Evolutionary conservation across 2,113 vertebrate genomes (phyloP), one percentile per base, ranked within the genome.

Genomic region (Pollimyrus isidori): DNA sequence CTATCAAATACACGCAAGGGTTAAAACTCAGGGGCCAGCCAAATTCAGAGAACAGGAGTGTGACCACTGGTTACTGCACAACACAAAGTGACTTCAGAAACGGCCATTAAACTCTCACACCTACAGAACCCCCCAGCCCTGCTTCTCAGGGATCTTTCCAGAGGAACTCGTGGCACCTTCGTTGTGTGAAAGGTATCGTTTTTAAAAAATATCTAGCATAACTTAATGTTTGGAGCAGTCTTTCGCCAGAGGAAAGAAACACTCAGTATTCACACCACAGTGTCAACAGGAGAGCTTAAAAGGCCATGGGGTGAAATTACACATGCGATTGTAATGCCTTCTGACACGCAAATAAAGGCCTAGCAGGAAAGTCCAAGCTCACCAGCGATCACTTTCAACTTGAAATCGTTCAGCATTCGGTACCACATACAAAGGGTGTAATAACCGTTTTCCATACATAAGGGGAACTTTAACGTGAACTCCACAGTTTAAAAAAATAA

Each of bases 91-190:
- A 23, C 26, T 30, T 83, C 88, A 56, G 42, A 92, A 88, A 91
- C 88, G 86, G 89, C 88, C 7, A 92, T 91, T 92, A 93, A 92
- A 92, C 92, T 90, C 88, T 90, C 90, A 91, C 88, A 23, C 88
- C 21, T 0, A 65, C 62, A 30, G 62, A 69, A 30, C 10, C 62
- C 62, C 58, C 62, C 35, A 80, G 73, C 73, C 17, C 73, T 7
- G n/a, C 30, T 19, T 42, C 17, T 0, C 30, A 3, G 73, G 13
- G 4, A 42, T 7, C 73, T 42, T 80, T 42, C 73, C 73, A 42
- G 13, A 42, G 35, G 73, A 35, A 84, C 23, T n/a, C 15, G 39
- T 42, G 56, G 56, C 80, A 85, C 80, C 76, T 84, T 62, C 85
- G 80, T 62, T 58, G 50, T 46, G 88, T 21, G 52, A 84, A 91